Base-by-base conservation (phyloP, 2,888 invertebrate species). In the Hemithea aestivaria region DNA sequence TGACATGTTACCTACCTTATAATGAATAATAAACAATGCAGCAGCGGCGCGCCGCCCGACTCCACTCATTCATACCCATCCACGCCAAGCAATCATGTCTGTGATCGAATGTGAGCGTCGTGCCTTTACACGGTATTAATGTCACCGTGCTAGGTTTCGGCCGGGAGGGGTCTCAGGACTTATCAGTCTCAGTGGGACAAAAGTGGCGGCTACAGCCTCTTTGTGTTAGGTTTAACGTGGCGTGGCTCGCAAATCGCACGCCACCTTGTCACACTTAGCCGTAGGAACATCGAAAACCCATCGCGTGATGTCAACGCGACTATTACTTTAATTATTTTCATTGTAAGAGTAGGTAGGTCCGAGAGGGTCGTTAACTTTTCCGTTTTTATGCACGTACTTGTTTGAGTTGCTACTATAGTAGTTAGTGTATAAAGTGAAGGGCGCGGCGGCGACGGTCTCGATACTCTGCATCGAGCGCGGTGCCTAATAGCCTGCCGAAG, bases 281-380 rank as follows among this genome's bases (percentile, higher is more conserved):
- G 2, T 16, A 16, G 2, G 2, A 16, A 58, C 28, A 2, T 16
- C 16, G n/a, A 66, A 71, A 73, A 58, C 64, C 66, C 68, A 68
- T 83, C 56, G 83, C 83, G 82, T 84, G 84, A 73, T 70, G 65
- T 66, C 63, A 66, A 59, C 55, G 56, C n/a, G 60, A 72, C 78
- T 79, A 80, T 83, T 81, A 80, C 80, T 83, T 83, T 83, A 83
- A 84, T 83, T 82, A 82, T 76, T 75, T 80, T 75, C 70, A 69
- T 72, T 70, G 72, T 75, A 67, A n/a, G n/a, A n/a, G n/a, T n/a
- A n/a, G n/a, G n/a, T n/a, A n/a, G n/a, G n/a, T n/a, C n/a, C 55
- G 63, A 52, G 61, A 62, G 72, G 73, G 66, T 73, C 70, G 73
- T 72, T 78, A 67, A 56, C 62, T 59, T 68, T 70, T 65, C 48